Evolutionary conservation across 2,113 vertebrate genomes (phyloP).

Genomic region (Aspiorhynchus laticeps): DNA sequence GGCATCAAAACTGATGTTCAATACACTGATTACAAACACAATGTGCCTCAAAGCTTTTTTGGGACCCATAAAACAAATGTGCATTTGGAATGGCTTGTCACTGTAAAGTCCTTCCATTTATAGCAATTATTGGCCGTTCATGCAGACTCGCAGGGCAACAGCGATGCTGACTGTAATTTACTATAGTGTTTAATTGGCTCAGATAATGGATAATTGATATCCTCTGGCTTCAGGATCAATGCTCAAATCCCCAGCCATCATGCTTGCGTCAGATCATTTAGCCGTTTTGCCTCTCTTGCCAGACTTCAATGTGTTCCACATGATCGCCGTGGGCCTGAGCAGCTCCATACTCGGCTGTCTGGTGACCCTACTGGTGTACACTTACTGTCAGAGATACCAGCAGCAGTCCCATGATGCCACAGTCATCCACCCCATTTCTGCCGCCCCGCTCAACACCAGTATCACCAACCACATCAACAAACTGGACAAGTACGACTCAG

Average conservation of each 20-base stretch:
- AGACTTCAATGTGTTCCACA: conserved; percentile 98
- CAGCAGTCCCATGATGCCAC: conserved; percentile 96
- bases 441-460: conserved; percentile 94
- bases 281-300: conserved; percentile 43
- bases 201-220: conserved; percentile 21
- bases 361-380: conserved; percentile 91
- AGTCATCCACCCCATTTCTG: conserved; percentile 93
- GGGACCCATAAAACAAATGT: conserved; percentile 10
- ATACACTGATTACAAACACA: not conserved
- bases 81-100: not conserved
- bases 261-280: not conserved
- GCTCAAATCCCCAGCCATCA: not conserved
- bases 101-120: not conserved
- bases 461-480: conserved; percentile 99
- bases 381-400: conserved; percentile 94
- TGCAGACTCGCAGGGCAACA: not conserved
- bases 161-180: not conserved
- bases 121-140: conserved; percentile 2
- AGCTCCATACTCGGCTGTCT: conserved; percentile 96
- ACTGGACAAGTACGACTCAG: conserved; percentile 94
- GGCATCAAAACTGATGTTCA: not conserved
- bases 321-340: conserved; percentile 94
- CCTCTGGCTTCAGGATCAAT: conserved; percentile 22
- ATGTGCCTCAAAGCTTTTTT: conserved; percentile 10
- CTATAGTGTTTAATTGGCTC: conserved; percentile 31